Percentiles rank a stretch among this genome's conserved stretches.
These are phyloP conservation scores for Onychostoma macrolepis DNA, from an alignment of 2,113 vertebrate genomes.

Conservation along the genomic window DNA sequence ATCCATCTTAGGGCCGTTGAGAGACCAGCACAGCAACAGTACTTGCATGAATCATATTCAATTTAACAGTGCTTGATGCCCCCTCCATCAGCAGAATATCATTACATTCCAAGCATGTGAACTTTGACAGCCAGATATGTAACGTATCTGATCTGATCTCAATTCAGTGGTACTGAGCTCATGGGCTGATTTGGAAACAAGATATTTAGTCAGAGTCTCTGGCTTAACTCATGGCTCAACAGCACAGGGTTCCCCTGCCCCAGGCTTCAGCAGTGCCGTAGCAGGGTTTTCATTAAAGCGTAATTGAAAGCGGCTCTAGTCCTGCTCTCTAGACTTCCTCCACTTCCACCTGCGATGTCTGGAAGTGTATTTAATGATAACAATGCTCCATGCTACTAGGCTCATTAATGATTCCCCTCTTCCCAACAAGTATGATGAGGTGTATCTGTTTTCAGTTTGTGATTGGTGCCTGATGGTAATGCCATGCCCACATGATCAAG, in stretches of 20 bases:
- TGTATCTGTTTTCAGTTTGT: constrained; percentile 6
- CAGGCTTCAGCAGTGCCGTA: constrained; percentile 46
- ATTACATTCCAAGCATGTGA: constrained; percentile 52
- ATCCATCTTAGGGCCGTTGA: constrained; percentile 9
- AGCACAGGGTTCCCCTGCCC: constrained; percentile 48
- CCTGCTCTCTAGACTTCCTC: constrained; percentile 31
- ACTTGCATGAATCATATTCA: constrained; percentile 41
- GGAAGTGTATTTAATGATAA: constrained; percentile 46
- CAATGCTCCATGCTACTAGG: constrained; percentile 39
- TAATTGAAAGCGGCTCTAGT: constrained; percentile 56
- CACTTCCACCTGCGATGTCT: constrained; percentile 51
- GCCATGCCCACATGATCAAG: not conserved
- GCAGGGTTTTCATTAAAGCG: constrained; percentile 59
- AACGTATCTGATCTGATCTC: constrained; percentile 47
- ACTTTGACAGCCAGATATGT: constrained; percentile 45
- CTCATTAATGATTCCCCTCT: constrained; percentile 40
- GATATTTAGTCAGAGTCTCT: constrained; percentile 71
- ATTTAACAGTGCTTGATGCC: constrained; percentile 22
- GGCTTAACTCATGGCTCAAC: constrained; percentile 73
- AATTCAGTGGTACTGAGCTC: constrained; percentile 34
- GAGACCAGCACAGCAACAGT: not conserved
- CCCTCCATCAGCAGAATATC: constrained; percentile 13
- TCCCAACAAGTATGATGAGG: not conserved
- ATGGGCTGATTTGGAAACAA: constrained; percentile 52
- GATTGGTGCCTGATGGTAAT: constrained; percentile 17